A percentile compares a stretch with the other conserved stretches of the same genome.
Conservation (phyloP, 2,888 invertebrate genomes). For the Cheilosia variabilis region DNA sequence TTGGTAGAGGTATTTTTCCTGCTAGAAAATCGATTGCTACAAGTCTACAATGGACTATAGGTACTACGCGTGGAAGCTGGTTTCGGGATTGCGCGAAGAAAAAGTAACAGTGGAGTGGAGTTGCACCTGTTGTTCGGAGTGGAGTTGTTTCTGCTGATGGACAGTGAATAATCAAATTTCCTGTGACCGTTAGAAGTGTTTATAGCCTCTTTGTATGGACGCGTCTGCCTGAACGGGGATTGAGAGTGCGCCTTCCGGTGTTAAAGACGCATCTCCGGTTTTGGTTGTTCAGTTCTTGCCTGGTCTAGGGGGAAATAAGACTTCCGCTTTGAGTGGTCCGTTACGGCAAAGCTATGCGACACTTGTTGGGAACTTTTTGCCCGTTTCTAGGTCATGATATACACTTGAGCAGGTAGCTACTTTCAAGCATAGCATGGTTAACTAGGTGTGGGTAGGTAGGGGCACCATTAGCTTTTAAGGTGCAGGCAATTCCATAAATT, state of each 20-base stretch:
- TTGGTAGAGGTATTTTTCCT: conserved; percentile 46
- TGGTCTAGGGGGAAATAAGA: not conserved
- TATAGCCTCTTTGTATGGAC: not conserved
- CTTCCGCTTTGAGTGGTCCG: not conserved
- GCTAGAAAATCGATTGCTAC: conserved; percentile 57
- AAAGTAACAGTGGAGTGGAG: conserved; percentile 34
- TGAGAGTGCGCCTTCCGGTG: conserved; percentile 19
- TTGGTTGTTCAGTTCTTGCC: not conserved
- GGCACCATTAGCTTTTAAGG: too few relatives aligned
- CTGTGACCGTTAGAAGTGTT: conserved; percentile 50
- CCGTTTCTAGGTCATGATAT: not conserved
- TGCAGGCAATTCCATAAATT: fast-evolving
- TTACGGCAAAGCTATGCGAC: not conserved
- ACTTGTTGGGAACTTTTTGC: not conserved
- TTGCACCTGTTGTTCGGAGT: conserved; percentile 44
- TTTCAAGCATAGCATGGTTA: too few relatives aligned
- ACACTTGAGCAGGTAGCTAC: too few relatives aligned
- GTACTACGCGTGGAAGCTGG: conserved; percentile 38
- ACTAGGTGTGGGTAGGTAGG: too few relatives aligned
- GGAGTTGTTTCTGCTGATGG: conserved; percentile 23
- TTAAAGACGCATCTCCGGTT: conserved; percentile 27
- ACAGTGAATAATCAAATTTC: conserved; percentile 49
- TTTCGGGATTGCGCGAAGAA: conserved; percentile 9
- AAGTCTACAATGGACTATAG: conserved; percentile 24
- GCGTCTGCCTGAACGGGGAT: not conserved